Evolutionary conservation across 2,888 invertebrate genomes (phyloP), one percentile per base, ranked within the genome.

Genomic region (Phlogophora meticulosa): DNA sequence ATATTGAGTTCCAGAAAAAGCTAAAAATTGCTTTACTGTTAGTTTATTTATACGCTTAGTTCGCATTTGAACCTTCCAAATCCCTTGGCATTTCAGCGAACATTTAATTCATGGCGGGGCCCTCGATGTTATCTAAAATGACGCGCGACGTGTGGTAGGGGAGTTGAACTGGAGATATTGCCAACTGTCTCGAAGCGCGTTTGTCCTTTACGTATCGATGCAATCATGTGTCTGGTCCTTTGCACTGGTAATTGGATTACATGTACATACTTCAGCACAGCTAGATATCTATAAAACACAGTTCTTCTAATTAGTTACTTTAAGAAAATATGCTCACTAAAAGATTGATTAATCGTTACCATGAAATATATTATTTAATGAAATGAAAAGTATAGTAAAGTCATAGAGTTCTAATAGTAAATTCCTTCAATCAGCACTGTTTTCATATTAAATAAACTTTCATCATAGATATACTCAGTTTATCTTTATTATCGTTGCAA

Each of bases 171-270:
- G 59, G 79, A 80, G 79, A 80, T 83, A 87, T 87, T 85, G 86
- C 76, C 79, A 76, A 83, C 77, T 77, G 78, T 82, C 81, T 85
- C 82, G 79, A 81, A 78, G 56, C 76, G 81, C 79, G 82, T 82
- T 83, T 81, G 82, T 82, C 75, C 78, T 78, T 79, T 81, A 80
- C 66, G 76, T 84, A 79, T 85, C 81, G 84, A 76, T 84, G 87
- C 86, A 88, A 88, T 87, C 88, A 85, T 85, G 80, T 80, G 79
- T 81, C 81, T 81, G 75, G 52, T 84, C 81, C 82, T 85, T 83
- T 85, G 79, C 85, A 79, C 72, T 71, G 77, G 73, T 80, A 83
- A 88, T 88, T 85, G 87, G 79, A 85, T 87, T 81, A 80, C 49
- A 76, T 68, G 64, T 73, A 49, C 56, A 74, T 60, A 77, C 68